Conservation (phyloP, 2,888 invertebrate species). For the Scaptodrosophila latifasciaeformis region DNA sequence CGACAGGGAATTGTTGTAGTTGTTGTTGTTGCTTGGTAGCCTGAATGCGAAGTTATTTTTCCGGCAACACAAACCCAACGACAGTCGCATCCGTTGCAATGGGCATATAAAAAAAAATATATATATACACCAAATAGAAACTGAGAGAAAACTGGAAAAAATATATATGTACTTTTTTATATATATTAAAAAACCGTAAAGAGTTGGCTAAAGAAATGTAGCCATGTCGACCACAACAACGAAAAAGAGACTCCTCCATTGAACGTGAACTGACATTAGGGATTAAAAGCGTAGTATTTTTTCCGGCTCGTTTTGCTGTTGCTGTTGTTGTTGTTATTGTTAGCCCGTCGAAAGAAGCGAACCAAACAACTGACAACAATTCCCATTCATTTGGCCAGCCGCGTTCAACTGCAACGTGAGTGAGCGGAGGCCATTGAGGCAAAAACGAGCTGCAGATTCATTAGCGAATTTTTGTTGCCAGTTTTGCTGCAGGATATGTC, state of each 20-base stretch:
- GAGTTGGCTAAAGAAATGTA: conserved; percentile 37
- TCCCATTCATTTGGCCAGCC: conserved; percentile 45
- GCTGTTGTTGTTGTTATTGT: conserved; percentile 7
- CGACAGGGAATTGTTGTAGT: conserved; percentile 36
- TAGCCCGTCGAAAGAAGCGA: conserved; percentile 6
- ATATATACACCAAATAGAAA: conserved; percentile 9
- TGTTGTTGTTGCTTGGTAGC: too few species aligned
- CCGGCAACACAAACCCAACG: conserved; percentile 33
- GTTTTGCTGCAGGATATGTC: conserved; percentile 55
- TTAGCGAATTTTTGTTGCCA: conserved; percentile 17
- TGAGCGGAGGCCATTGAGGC: too few species aligned
- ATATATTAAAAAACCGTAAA: conserved; percentile 5
- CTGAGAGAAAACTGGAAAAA: conserved; percentile 23
- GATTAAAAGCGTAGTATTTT: conserved; percentile 55
- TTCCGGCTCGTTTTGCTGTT: conserved; percentile 24
- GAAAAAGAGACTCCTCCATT: conserved; percentile 44
- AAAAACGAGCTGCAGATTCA: not conserved
- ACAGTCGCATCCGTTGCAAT: conserved; percentile 46
- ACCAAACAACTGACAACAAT: conserved; percentile 42
- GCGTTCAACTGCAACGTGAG: conserved; percentile 51
- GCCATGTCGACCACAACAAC: conserved; percentile 32
- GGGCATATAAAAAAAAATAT: conserved; percentile 1
- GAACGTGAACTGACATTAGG: conserved; percentile 65
- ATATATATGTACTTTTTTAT: too few species aligned
- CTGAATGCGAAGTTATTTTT: conserved; percentile 49